Conservation (phyloP, 2,797 vertebrate species). For the Bradypodion ventrale region DNA sequence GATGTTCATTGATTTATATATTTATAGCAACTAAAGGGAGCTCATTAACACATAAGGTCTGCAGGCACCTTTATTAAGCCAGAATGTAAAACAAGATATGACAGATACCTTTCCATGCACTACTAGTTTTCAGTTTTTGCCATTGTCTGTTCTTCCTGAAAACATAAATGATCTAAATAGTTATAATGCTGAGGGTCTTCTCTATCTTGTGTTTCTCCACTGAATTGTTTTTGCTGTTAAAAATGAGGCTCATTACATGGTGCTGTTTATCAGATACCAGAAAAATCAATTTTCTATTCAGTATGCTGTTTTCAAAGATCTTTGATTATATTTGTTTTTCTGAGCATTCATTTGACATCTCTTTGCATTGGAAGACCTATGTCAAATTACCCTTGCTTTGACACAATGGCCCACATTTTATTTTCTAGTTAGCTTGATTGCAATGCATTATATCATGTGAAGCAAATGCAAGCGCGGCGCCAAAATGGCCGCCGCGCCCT, state of each 20-base stretch:
- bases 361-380: not conserved
- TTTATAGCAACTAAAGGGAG: slow-evolving; percentile 67
- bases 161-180: slow-evolving; percentile 38
- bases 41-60: slow-evolving; percentile 60
- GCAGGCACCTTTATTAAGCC: slow-evolving; percentile 52
- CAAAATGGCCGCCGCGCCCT: too few relatives aligned
- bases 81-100: slow-evolving; percentile 50
- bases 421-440: too few relatives aligned
- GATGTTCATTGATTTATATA: slow-evolving; percentile 65
- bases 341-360: not conserved
- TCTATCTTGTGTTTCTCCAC: not conserved
- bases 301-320: not conserved
- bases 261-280: slow-evolving; percentile 23
- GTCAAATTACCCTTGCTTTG: not conserved
- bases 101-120: slow-evolving; percentile 44
- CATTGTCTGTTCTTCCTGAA: slow-evolving; percentile 36
- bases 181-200: slow-evolving; percentile 17
- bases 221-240: not conserved
- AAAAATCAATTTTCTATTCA: not conserved
- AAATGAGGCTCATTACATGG: not conserved
- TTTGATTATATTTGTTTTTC: not conserved
- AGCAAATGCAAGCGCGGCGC: too few relatives aligned
- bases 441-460: too few relatives aligned
- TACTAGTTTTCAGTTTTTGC: slow-evolving; percentile 19
- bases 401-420: not conserved